Conservation (phyloP, 2,888 invertebrate species). For the Ceramica pisi region DNA sequence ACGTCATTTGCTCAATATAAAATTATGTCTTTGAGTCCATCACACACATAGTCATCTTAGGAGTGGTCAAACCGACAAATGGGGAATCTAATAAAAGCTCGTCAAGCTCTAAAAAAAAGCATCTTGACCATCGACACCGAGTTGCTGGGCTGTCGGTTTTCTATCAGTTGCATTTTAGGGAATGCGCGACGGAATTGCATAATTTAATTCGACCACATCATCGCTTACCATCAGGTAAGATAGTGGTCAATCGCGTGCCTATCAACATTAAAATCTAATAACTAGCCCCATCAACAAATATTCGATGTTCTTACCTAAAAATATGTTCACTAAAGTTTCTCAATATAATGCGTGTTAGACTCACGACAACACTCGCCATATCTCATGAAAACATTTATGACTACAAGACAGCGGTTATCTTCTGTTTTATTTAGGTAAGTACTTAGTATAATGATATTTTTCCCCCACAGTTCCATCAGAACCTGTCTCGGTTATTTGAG, state of each 20-base stretch:
- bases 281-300: conserved; percentile 1
- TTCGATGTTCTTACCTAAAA: conserved; percentile 2
- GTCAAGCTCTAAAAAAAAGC: too few relatives aligned
- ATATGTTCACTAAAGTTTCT: conserved; percentile 3
- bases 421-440: conserved; percentile 36
- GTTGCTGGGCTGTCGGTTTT: too few relatives aligned
- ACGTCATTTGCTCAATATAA: neutral
- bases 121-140: too few relatives aligned
- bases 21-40: neutral
- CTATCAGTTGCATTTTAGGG: too few relatives aligned
- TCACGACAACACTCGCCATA: neutral
- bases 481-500: conserved; percentile 28
- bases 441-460: conserved; percentile 40
- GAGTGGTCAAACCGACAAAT: neutral
- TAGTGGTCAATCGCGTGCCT: too few relatives aligned
- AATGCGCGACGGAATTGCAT: too few relatives aligned
- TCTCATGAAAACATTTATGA: conserved; percentile 40
- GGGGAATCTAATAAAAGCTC: too few relatives aligned
- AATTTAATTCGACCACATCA: too few relatives aligned
- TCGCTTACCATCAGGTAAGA: too few relatives aligned
- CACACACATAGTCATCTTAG: neutral
- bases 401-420: conserved; percentile 27
- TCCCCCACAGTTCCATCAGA: conserved; percentile 10
- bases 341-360: neutral
- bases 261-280: too few relatives aligned